Base-by-base conservation (phyloP, 2,888 invertebrate genomes). In the Drosophila kuntzei region DNA sequence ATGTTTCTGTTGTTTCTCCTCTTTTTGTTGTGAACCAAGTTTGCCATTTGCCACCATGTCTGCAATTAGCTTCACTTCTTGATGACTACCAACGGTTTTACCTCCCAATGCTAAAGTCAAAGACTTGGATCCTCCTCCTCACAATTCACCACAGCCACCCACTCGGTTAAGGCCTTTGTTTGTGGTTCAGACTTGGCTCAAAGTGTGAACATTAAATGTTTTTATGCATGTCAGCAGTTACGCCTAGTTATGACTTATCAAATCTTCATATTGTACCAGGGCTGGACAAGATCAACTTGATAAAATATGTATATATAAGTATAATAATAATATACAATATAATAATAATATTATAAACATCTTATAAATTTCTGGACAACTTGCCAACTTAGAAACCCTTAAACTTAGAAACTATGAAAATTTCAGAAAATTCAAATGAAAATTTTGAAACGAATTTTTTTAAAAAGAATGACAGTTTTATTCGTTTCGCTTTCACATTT, bases 171-270 rank as follows among this genome's bases (percentile, higher is more conserved):
- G 14, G 39, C 16, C 44, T 71, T 72, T 11, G 43, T 62, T 25
- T 34, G n/a, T 22, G 29, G 11, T 25, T 41, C 11, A 2, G 14
- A 29, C 32, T 44, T 53, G 46, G 12, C 34, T 14, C 12, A 22
- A 59, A 60, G 54, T 64, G 39, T 41, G 53, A 47, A 39, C 46
- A 58, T 50, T 80, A 73, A 80, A 76, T 51, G 27, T 14, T 83
- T 87, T 90, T 90, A 87, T 90, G 80, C 85, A n/a, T 39, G 47
- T 32, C 57, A 39, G 57, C 62, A 47, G 91, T 80, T 86, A 90
- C 86, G 89, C 89, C 90, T 91, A 77, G 89, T 91, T 91, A 90
- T 91, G 87, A 91, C 87, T 87, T 90, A 91, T 90, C 82, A 90
- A 89, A 88, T 81, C 86, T 87, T 81, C 75, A 87, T 20, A 32